Evolutionary conservation across 2,888 invertebrate genomes (phyloP).

Genomic region (Heliconius hortense): DNA sequence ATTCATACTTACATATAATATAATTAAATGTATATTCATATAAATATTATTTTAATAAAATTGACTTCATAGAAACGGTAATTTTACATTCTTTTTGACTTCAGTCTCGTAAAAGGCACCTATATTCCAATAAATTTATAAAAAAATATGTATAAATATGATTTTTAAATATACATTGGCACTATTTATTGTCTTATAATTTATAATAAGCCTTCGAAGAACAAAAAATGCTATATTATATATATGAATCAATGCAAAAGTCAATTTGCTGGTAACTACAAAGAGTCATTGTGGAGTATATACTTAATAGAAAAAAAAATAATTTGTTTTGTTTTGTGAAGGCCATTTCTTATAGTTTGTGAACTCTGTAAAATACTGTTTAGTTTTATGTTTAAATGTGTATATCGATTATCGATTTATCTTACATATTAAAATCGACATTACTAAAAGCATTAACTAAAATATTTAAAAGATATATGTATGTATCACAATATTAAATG

Average conservation of each 20-base stretch:
- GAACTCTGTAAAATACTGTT: slow-evolving; percentile 35
- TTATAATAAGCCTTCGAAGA: neutral
- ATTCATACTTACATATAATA: slow-evolving; percentile 6
- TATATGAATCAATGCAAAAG: neutral
- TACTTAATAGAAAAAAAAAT: too few species aligned
- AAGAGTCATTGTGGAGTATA: too few species aligned
- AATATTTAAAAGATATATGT: neutral
- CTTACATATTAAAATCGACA: slow-evolving; percentile 22
- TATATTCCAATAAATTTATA: slow-evolving; percentile 52
- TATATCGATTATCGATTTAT: neutral
- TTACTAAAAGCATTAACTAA: neutral
- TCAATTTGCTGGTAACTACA: slow-evolving; percentile 2
- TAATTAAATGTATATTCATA: slow-evolving; percentile 10
- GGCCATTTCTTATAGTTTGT: neutral
- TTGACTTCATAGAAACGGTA: slow-evolving; percentile 37
- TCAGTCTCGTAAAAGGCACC: slow-evolving; percentile 75
- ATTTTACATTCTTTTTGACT: slow-evolving; percentile 25
- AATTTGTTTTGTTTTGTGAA: neutral
- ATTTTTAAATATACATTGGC: slow-evolving; percentile 44
- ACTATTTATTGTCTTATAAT: slow-evolving; percentile 47
- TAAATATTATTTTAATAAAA: slow-evolving; percentile 31
- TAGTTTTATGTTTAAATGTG: neutral
- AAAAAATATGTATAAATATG: slow-evolving; percentile 52
- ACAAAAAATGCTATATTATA: neutral
- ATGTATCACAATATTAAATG: slow-evolving; percentile 20